Evolutionary conservation across 2,113 vertebrate species (phyloP).

Genomic region (Eira barbara): DNA sequence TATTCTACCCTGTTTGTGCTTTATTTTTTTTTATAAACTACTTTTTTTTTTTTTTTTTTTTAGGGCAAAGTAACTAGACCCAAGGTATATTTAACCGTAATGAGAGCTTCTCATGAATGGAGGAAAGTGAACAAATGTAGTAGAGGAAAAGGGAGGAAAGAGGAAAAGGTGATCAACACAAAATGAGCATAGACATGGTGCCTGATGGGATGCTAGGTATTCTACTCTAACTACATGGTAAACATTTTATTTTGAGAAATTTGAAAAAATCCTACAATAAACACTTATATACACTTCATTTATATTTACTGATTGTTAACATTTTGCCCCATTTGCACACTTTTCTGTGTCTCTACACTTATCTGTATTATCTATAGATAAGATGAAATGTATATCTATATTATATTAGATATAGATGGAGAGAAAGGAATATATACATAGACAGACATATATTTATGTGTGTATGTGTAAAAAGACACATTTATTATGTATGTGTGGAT

Average conservation of each 20-base stretch:
- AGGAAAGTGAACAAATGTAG: background rate
- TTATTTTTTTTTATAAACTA: background rate
- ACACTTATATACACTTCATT: background rate
- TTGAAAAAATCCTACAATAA: background rate
- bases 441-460: background rate
- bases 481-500: background rate
- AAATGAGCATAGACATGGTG: background rate
- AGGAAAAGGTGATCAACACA: background rate
- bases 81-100: background rate
- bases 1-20: background rate
- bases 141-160: background rate
- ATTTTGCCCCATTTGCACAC: background rate
- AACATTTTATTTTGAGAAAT: slow-evolving; percentile 9
- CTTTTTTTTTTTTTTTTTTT: background rate
- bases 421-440: background rate
- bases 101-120: background rate
- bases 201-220: background rate
- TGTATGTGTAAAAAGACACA: background rate
- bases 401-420: background rate
- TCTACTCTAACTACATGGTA: background rate
- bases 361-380: background rate
- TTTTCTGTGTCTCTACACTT: background rate
- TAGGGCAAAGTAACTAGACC: background rate
- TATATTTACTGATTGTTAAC: background rate
- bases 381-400: background rate